Base-by-base conservation (phyloP, 1,140 invertebrate genomes). In the Zaprionus lachaisei region DNA sequence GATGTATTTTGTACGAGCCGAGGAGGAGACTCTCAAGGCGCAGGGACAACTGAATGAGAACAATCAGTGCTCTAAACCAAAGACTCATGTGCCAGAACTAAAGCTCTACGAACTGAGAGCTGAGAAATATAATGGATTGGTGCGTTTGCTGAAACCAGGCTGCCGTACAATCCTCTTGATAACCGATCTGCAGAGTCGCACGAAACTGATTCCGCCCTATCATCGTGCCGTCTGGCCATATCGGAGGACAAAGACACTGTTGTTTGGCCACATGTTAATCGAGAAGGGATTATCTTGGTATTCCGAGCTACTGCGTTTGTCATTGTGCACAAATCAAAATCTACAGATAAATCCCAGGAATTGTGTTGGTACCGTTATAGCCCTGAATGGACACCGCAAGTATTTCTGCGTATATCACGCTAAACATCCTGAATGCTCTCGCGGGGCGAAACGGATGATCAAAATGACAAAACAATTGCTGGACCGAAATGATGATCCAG, bases 361-460 rank as follows among this genome's bases (percentile, higher is more conserved):
- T 94, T 99, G 98, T 93, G 96, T 99, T 37, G 99, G 99, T 6
- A 99, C 99, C 22, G 98, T 99, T 34, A 93, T 99, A 22, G 97
- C 98, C 2, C 93, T 99, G 38, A 99, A 99, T 94, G 98, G 98
- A 5, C 97, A 98, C 93, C 94, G 98, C 57, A 98, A 98, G 93
- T 99, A 99, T 93, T 99, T 99, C 94, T 99, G 98, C 92, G 98
- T 99, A 94, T 99, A 99, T 94, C 98, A 99, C 94, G 98, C 98
- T 38, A 99, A 98, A 93, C 97, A 98, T 79, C 94, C 94, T 1
- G 94, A 94, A 91, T 92, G 93, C 54, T 89, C 92, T 55, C 93
- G 94, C 80, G 94, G 95, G 54, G 93, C 94, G 6, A 96, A 95
- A 93, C 95, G 95, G 73, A 95, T 95, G 93, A 93, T 94, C 66